Base-by-base conservation (phyloP, 92 coral and sea anemone species). In the Umimayanthus chanpuru region DNA sequence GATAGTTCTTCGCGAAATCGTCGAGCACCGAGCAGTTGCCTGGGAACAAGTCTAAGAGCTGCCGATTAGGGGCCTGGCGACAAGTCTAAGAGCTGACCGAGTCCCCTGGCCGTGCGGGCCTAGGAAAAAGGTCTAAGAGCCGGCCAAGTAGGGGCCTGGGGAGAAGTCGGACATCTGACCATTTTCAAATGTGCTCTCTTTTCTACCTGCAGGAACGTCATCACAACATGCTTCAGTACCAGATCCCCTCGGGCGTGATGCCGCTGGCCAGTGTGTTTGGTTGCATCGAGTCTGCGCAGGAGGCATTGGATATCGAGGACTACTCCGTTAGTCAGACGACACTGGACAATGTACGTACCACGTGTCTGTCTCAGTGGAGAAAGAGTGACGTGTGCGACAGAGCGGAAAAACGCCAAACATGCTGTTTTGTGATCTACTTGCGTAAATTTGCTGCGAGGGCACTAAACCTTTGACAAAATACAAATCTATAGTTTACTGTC, bases 251-350 rank as follows among this genome's bases (percentile, higher is more conserved):
- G 21, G 98, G 99, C 64, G 93, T 92, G 5, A 92, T 95, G 94
- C 92, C 90, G 83, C 94, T 97, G 79, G 90, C 98, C 50, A 92
- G 92, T 76, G 93, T 97, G 84, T 97, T 97, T 81, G 98, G 96
- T 4, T 81, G 86, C 61, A 95, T 97, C 70, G 99, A 97, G 88
- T 91, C 91, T 5, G 92, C 90, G 81, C 94, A 91, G 77, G 99
- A 97, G 32, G 77, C 71, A 21, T 61, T 97, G 90, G 88, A 81
- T 38, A 94, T 97, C 43, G 99, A 97, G 84, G 99, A 97, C 72
- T 97, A 97, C 89, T 97, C 99, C 25, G 98, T 97, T 86, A 97
- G 99, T 68, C 99, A 97, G 81, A 97, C 99, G 0, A 97, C 99
- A 4, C 91, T 97, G 21, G 99, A 97, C 86, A 97, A 97, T 81